phyloP scores from a whole-genome alignment of 2,113 vertebrate species.

The Melanostigma gelatinosum region DNA sequence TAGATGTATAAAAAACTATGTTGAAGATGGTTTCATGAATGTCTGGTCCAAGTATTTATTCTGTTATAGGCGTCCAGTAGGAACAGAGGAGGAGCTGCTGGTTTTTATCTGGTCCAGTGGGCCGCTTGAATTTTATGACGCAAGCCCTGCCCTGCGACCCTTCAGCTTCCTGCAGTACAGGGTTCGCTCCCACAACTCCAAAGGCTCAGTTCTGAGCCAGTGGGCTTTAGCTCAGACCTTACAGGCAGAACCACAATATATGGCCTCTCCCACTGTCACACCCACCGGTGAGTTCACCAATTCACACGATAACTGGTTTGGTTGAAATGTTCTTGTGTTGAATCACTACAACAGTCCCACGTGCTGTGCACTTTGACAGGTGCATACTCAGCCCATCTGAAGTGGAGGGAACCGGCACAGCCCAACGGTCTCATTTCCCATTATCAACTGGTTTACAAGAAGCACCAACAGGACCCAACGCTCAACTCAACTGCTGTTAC shows the following conservation, averaged over 20 bases:
- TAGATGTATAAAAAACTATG: neutral
- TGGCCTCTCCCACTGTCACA: constrained; percentile 81
- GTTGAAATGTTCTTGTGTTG: neutral
- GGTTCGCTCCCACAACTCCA: constrained; percentile 84
- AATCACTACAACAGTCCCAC: constrained; percentile 3
- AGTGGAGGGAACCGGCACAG: constrained; percentile 85
- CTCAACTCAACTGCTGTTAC: constrained; percentile 77
- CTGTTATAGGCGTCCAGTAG: constrained; percentile 81
- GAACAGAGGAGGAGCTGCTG: constrained; percentile 83
- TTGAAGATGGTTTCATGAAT: neutral
- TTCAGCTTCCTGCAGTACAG: constrained; percentile 89
- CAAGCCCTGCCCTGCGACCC: constrained; percentile 81
- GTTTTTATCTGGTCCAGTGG: constrained; percentile 89
- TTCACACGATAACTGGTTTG: neutral
- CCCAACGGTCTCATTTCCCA: constrained; percentile 88
- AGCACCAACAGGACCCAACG: constrained; percentile 81
- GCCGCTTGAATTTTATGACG: constrained; percentile 87
- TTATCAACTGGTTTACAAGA: constrained; percentile 87
- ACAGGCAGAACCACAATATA: constrained; percentile 84
- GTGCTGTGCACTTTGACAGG: constrained; percentile 56
- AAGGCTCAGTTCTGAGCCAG: constrained; percentile 84
- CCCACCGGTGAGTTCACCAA: constrained; percentile 75
- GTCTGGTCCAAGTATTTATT: constrained; percentile 8
- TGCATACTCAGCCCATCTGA: constrained; percentile 86
- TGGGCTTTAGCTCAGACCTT: constrained; percentile 86